Evolutionary conservation across 2,113 vertebrate genomes (phyloP), one percentile per base, ranked within the genome.

Genomic region (Serinus canaria): DNA sequence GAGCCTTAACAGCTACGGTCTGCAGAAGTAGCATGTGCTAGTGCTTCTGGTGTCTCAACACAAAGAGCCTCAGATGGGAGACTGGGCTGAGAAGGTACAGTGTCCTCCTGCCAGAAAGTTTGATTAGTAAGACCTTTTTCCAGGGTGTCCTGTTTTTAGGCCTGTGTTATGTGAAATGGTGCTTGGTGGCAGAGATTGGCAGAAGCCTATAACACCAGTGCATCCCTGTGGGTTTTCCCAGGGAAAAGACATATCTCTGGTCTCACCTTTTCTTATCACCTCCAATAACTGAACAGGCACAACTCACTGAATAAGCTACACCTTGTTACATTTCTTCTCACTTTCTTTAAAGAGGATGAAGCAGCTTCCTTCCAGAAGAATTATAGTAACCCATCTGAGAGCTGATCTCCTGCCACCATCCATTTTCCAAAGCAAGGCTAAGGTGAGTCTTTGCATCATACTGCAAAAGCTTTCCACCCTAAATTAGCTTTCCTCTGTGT

Each of bases 281-380:
- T 8, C 39, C 28, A 74, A 30, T 33, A 68, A 24, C 47, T 82
- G 23, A 60, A 39, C 31, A 83, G 27, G 27, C 15, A 60, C 12
- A n/a, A 21, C 28, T 31, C 23, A 68, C 15, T 56, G 15, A 93
- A 41, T 72, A 77, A 59, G 8, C 7, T 69, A 21, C 7, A 19
- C 35, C 15, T 31, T n/a, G 3, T 76, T 31, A 58, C 5, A 27
- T 75, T 89, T 70, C 23, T 82, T 68, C 24, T 7, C 27, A 43
- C 17, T 75, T 93, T 24, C 20, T 93, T 85, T 87, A 83, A 87
- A 96, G 84, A 91, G 91, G 70, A 20, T 95, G 91, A 95, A 97
- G 63, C 66, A 95, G 46, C 62, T 96, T 77, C 91, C 89, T 91
- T 95, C 87, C 50, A 79, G 93, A 91, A 95, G 93, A 92, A 82